Evolutionary conservation across 2,113 vertebrate species (phyloP), one percentile per base, ranked within the genome.

Genomic region (Melanostigma gelatinosum): DNA sequence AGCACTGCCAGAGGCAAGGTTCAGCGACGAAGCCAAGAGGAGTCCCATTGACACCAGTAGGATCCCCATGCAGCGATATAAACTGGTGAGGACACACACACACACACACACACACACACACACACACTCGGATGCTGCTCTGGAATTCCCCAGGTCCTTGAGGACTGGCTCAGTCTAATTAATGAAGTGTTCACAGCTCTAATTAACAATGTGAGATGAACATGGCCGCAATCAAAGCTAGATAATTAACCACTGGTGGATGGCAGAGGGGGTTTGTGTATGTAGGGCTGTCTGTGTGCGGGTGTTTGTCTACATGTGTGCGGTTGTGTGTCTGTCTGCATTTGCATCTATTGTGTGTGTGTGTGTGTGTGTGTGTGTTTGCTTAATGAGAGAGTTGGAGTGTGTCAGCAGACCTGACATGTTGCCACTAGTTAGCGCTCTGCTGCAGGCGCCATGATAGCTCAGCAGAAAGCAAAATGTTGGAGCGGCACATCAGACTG

Each of bases 31-130:
- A 82, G 95, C 90, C 83, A 96, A 96, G 85, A 96, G 97, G 90
- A 93, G 96, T 91, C 95, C 96, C 75, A 96, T 99, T 91, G 97
- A 99, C 92, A 95, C 95, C 90, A 96, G 95, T 90, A 95, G 95
- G 89, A 96, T 99, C 90, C 97, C 97, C 85, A 94, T 97, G 90
- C 96, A 98, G 94, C 96, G 98, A 90, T 96, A 97, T 91, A 98
- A 97, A 94, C 95, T 99, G 96, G 98, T 99, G 90, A 97, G 96
- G 93, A 83, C 52, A 71, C 77, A 70, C n/a, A n/a, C n/a, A n/a
- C n/a, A n/a, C n/a, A n/a, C n/a, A n/a, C n/a, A 24, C 24, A 83
- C 52, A 71, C 77, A 70, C 54, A 72, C 44, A 50, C 66, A 77
- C 77, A 52, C 29, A 48, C 48, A 65, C 68, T 50, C 29, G 46